Evolutionary conservation across 2,888 invertebrate genomes (phyloP).

Genomic region (Sarcophaga variegata): DNA sequence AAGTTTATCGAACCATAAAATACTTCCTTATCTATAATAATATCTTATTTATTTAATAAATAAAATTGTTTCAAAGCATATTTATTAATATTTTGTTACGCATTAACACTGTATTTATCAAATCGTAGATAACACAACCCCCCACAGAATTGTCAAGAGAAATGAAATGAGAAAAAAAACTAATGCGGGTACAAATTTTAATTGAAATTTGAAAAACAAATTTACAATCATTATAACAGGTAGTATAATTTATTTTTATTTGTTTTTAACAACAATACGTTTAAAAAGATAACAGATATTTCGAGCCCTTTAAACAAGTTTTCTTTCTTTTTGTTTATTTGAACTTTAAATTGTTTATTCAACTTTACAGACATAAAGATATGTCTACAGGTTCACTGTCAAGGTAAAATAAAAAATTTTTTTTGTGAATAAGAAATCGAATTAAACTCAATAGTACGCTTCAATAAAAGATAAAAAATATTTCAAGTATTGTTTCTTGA

Average conservation of each 20-base stretch:
- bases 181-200: too few relatives aligned
- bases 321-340: neutral
- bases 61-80: too few relatives aligned
- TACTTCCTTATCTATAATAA: too few relatives aligned
- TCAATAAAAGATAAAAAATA: neutral
- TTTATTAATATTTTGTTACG: too few relatives aligned
- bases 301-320: slow-evolving; percentile 21
- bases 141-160: too few relatives aligned
- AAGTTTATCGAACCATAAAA: too few relatives aligned
- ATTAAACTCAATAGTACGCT: slow-evolving; percentile 21
- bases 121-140: too few relatives aligned
- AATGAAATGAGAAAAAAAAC: too few relatives aligned
- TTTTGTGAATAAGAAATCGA: neutral
- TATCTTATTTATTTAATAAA: too few relatives aligned
- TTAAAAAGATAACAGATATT: neutral
- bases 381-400: slow-evolving; percentile 60
- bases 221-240: too few relatives aligned
- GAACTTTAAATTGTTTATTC: neutral
- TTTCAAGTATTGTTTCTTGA: neutral
- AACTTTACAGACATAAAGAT: neutral
- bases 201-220: too few relatives aligned
- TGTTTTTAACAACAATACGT: neutral
- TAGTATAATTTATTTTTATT: neutral
- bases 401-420: slow-evolving; percentile 33
- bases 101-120: too few relatives aligned